phyloP scores from a whole-genome alignment of 2,888 invertebrate species.

The Cylloceria caligata region DNA sequence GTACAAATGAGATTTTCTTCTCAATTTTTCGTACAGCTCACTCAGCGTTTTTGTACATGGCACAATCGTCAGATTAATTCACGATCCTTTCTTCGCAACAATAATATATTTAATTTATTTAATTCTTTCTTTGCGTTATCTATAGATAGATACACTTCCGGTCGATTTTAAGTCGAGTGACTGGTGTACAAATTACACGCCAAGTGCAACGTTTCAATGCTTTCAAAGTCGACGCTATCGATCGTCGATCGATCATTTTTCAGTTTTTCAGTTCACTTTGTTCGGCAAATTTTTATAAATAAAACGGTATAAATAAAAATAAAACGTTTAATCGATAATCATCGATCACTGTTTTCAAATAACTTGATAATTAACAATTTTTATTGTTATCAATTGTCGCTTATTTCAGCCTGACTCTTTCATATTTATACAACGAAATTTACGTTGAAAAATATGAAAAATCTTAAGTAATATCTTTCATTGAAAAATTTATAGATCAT shows the following conservation, averaged over 20 bases:
- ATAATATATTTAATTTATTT: background rate
- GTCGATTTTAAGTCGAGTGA: constrained; percentile 14
- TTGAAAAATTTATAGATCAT: too few relatives aligned
- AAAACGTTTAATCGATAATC: too few relatives aligned
- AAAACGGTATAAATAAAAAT: too few relatives aligned
- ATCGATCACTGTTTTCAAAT: background rate
- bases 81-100: constrained; percentile 23
- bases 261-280: too few relatives aligned
- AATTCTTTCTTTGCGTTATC: background rate
- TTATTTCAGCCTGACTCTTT: background rate
- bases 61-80: constrained; percentile 27
- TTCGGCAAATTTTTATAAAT: too few relatives aligned
- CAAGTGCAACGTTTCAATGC: too few relatives aligned
- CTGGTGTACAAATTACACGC: constrained; percentile 1
- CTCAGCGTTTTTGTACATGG: constrained; percentile 22
- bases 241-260: too few relatives aligned
- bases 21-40: constrained; percentile 3
- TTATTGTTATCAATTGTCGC: background rate
- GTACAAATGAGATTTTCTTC: constrained; percentile 33
- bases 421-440: background rate
- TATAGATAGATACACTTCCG: background rate
- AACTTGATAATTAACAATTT: background rate
- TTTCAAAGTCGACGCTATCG: background rate
- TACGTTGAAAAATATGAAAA: background rate
- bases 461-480: background rate